Percentiles rank a stretch among this genome's conserved stretches.
These are phyloP conservation scores for Aegithalos caudatus DNA, from an alignment of 2,113 vertebrate genomes.

Conservation along the genomic window DNA sequence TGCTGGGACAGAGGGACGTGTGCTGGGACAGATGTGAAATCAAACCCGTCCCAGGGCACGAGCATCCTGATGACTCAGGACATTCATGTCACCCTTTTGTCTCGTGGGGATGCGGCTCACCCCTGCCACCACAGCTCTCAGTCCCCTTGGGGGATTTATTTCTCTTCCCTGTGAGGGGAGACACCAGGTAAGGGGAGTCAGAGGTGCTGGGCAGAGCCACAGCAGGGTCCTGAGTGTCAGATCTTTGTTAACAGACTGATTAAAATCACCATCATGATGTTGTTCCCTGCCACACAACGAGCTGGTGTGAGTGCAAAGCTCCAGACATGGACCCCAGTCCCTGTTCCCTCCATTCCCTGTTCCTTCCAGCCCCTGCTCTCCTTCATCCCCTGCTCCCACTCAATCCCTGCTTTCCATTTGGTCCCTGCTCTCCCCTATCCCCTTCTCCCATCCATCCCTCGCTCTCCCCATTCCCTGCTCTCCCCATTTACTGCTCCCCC, in stretches of 20 bases:
- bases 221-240: background rate
- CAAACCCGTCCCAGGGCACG: background rate
- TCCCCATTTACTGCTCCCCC: background rate
- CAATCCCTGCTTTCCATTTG: background rate
- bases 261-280: accelerated
- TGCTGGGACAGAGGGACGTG: background rate
- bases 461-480: background rate
- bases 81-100: background rate
- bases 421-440: background rate
- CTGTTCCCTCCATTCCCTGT: background rate
- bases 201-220: background rate
- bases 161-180: accelerated
- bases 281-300: too few species aligned
- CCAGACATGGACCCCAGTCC: background rate
- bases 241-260: background rate
- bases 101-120: background rate
- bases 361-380: background rate
- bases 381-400: background rate
- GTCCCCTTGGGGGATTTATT: background rate
- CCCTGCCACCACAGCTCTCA: background rate
- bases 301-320: background rate
- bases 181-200: background rate
- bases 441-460: background rate
- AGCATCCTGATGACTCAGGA: background rate
- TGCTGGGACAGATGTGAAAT: background rate